Base-by-base conservation (phyloP, 2,113 vertebrate species). In the Microcebus tavaratra region DNA sequence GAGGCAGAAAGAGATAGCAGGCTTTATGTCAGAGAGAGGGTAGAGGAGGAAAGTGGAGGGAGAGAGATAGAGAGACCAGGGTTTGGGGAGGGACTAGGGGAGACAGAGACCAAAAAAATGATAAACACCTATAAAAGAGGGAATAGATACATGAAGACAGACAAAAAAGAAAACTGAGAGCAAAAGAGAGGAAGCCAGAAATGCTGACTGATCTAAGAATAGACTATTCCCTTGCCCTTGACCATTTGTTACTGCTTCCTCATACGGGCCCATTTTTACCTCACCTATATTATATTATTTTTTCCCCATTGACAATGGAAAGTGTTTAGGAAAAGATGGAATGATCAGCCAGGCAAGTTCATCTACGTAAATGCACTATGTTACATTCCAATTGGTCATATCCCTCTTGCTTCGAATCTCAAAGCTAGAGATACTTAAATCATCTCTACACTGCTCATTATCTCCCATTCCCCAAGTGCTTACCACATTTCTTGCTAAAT, bases 151-250 rank as follows among this genome's bases (percentile, higher is more conserved):
- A 88, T 78, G 23, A 73, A 90, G 50, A 88, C 31, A 88, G n/a
- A 68, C 67, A 70, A 89, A 76, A 75, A 81, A 42, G 14, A 75
- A 97, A 92, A 93, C 4, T 59, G 42, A 93, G 65, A 75, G 34
- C 42, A 63, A 68, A 90, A 80, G 53, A 88, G 11, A 93, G 17
- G 67, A 93, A 91, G 20, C 11, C 39, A 85, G 21, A 91, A 88
- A 88, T 92, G 39, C 88, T 85, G 48, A 8, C 53, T 88, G 39
- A 45, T 20, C 15, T 76, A 67, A 84, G 17, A 93, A 88, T 55
- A 88, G 55, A 80, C 36, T 91, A 65, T 42, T 90, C 6, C 17
- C 72, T 87, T 94, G 20, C 14, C 13, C 72, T 87, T 94, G 20
- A 8, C n/a, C 78, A 48, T 27, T 88, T 85, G 21, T 68, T 55